Evolutionary conservation across 2,797 vertebrate species (phyloP).

Genomic region (Carduelis carduelis): DNA sequence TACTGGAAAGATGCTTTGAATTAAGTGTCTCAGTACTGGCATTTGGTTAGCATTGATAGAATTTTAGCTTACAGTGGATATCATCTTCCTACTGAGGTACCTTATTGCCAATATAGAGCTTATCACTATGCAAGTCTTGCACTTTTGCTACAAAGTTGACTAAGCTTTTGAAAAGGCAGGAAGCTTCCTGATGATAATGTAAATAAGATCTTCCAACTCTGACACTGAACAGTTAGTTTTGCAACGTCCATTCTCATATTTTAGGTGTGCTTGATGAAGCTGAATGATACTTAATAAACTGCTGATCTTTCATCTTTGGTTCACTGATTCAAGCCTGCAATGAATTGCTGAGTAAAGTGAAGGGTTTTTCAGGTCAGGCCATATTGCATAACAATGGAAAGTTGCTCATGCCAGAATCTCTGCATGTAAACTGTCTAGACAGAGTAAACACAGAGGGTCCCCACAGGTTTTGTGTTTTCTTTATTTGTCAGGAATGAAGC

Average conservation of each 20-base stretch:
- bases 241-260: not conserved
- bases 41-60: not conserved
- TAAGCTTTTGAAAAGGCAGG: not conserved
- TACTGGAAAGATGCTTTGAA: not conserved
- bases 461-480: not conserved
- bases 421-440: not conserved
- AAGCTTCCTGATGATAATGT: not conserved
- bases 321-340: slow-evolving; percentile 25
- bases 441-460: not conserved
- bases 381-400: slow-evolving; percentile 6
- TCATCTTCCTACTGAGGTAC: not conserved
- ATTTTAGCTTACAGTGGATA: not conserved
- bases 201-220: not conserved
- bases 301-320: slow-evolving; percentile 40
- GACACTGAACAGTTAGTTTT: not conserved
- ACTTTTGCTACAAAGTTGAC: not conserved
- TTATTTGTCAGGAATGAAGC: not conserved
- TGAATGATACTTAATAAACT: slow-evolving; percentile 15
- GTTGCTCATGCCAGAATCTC: not conserved
- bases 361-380: not conserved
- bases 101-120: not conserved
- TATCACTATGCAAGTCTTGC: not conserved
- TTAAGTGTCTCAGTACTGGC: not conserved
- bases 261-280: slow-evolving; percentile 41
- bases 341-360: slow-evolving; percentile 28